Percentiles rank a stretch among this genome's conserved stretches.
phyloP scores from a whole-genome alignment of 2,797 vertebrate genomes.

The Hozukius guyotensis region DNA sequence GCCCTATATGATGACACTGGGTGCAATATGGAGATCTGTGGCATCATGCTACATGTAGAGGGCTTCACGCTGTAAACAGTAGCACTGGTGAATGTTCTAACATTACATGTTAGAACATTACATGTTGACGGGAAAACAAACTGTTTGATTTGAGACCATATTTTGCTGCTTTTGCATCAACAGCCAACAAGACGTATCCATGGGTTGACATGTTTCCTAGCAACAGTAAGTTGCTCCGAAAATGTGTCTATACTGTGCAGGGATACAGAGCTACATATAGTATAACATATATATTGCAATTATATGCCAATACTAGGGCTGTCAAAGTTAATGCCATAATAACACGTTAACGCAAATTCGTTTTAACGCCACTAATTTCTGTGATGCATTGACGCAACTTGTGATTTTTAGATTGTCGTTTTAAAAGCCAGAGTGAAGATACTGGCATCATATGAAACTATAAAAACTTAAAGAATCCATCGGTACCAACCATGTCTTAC shows the following conservation, averaged over 20 bases:
- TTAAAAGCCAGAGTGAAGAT: too few relatives aligned
- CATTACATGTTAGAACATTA: neutral
- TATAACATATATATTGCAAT: neutral
- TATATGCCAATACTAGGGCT: neutral
- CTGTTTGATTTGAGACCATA: neutral
- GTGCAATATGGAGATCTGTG: conserved; percentile 48
- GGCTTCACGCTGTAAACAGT: conserved; percentile 16
- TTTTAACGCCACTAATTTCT: too few relatives aligned
- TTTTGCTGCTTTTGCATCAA: neutral
- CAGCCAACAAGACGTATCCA: neutral
- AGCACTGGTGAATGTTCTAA: neutral
- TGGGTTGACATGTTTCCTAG: conserved; percentile 29
- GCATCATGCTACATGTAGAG: conserved; percentile 14
- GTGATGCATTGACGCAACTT: too few relatives aligned
- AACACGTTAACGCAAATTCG: too few relatives aligned
- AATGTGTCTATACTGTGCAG: neutral
- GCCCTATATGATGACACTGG: conserved; percentile 62
- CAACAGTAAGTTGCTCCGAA: conserved; percentile 14
- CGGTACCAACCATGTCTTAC: too few relatives aligned
- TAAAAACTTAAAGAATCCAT: too few relatives aligned
- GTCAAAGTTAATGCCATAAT: too few relatives aligned
- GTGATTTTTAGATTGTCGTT: too few relatives aligned
- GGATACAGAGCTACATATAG: neutral
- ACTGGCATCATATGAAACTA: too few relatives aligned
- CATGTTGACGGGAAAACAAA: neutral